Evolutionary conservation across 23 tunicate species (phyloP).

Genomic region (Trididemnum clinides): DNA sequence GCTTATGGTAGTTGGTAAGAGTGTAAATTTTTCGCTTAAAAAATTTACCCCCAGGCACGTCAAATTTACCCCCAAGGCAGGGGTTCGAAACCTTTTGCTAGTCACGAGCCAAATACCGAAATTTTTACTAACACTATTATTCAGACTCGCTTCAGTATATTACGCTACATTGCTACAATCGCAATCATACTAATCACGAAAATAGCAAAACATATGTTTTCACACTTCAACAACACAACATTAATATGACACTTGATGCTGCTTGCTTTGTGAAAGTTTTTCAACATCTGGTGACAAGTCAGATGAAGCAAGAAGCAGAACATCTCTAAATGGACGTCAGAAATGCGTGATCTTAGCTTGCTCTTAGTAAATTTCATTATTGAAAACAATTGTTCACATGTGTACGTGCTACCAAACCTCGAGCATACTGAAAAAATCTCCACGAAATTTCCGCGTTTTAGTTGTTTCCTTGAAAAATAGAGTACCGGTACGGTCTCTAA

Average conservation of each 20-base stretch:
- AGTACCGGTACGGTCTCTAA: too few species aligned
- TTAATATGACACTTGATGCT: conserved; percentile 28
- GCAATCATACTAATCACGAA: conserved; percentile 27
- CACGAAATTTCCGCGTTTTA: too few species aligned
- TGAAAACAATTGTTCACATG: conserved; percentile 25
- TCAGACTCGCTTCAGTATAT: conserved; percentile 19
- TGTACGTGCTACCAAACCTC: too few species aligned
- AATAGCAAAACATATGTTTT: conserved; percentile 18
- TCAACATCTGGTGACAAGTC: conserved; percentile 35
- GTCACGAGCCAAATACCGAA: conserved; percentile 34
- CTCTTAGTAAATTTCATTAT: conserved; percentile 25
- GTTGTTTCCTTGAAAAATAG: too few species aligned
- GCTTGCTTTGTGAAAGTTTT: conserved; percentile 33
- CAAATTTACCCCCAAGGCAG: background rate
- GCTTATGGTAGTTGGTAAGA: too few species aligned
- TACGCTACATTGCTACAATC: conserved; percentile 22
- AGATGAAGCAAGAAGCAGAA: conserved; percentile 28
- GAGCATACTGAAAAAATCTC: too few species aligned
- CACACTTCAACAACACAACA: conserved; percentile 31
- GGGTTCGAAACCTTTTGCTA: conserved; percentile 25
- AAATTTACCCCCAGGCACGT: too few species aligned
- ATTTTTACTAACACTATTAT: conserved; percentile 16
- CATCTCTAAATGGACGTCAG: conserved; percentile 16
- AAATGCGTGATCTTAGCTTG: conserved; percentile 36
- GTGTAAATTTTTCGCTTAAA: too few species aligned